Base-by-base conservation (phyloP, 1,140 invertebrate species). In the Macrobrachium nipponense region DNA sequence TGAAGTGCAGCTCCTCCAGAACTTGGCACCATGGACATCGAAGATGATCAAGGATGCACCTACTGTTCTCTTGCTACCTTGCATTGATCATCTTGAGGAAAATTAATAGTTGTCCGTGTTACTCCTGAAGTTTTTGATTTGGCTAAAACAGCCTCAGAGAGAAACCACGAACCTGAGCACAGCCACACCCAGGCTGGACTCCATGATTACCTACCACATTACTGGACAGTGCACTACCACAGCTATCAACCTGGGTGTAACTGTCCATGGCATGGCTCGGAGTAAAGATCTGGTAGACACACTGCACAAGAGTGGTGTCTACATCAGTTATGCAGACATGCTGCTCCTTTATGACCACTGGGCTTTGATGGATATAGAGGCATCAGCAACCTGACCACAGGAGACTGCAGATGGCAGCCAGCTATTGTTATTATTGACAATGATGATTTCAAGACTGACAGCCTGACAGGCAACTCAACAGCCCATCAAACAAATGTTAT, bases 371-470 rank as follows among this genome's bases (percentile, higher is more conserved):
- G 77, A 80, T 79, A 2, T 79, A 44, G 77, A 59, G 17, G 60
- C 20, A 62, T 79, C n/a, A 79, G n/a, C 58, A 61, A 18, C n/a
- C 11, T 61, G 58, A 20, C 59, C 58, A 79, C 15, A 79, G 77
- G 77, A 79, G 77, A 60, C 62, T 61, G 77, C 58, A 61, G 77
- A 79, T 79, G 18, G 77, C 15, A 79, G 60, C 77, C 77, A 79
- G 58, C 58, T 60, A 79, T 62, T 79, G 58, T 79, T 11, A 61
- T 79, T 36, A 15, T 80, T 60, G 44, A 79, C 17, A 79, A 79
- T 18, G 77, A 79, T 60, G 77, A 79, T 7, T 79, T 79, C 59
- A 79, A 79, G 58, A 60, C 61, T 61, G 51, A 80, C 17, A 62
- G 6, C 14, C 44, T 76, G 27, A 76, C 73, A n/a, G 73, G 73